A percentile compares a stretch with the other conserved stretches of the same genome.
These are phyloP conservation scores for Ormyrus rosae DNA, from an alignment of 2,888 invertebrate species.

Conservation along the genomic window DNA sequence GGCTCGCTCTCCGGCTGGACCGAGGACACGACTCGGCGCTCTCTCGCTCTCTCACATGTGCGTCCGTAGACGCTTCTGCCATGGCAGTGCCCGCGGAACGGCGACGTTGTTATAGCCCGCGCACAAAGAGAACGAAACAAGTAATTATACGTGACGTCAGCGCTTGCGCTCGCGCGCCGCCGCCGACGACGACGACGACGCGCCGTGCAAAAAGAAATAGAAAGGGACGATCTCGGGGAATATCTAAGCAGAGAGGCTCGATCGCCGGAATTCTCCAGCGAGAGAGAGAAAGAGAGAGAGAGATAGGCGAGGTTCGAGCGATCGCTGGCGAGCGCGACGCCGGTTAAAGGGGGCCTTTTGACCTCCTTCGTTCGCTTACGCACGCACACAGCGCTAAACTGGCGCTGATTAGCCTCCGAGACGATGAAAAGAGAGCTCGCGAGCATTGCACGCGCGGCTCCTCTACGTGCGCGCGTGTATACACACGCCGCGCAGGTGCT, in stretches of 20 bases:
- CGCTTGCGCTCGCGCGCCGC: not conserved
- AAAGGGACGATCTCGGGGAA: slow-evolving; percentile 38
- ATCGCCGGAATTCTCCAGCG: slow-evolving; percentile 29
- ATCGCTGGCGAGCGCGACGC: not conserved
- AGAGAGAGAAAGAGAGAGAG: not conserved
- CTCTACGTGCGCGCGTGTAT: too few relatives aligned
- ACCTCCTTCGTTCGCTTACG: slow-evolving; percentile 27
- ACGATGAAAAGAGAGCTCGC: not conserved
- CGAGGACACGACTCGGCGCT: slow-evolving; percentile 35
- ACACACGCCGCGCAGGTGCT: not conserved
- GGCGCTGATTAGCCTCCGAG: slow-evolving; percentile 15
- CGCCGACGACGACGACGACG: not conserved
- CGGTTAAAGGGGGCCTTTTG: slow-evolving; percentile 35
- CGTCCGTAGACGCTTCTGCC: not conserved
- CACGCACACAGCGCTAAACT: not conserved
- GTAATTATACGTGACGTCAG: slow-evolving; percentile 73
- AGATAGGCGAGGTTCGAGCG: not conserved
- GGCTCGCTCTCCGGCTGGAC: slow-evolving; percentile 36
- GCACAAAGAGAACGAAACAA: slow-evolving; percentile 60
- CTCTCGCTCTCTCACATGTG: slow-evolving; percentile 25
- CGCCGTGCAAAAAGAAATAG: slow-evolving; percentile 38
- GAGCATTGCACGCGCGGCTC: not conserved
- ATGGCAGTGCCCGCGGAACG: too few relatives aligned
- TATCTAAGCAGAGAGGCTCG: too few relatives aligned
- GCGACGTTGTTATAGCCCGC: not conserved